Evolutionary conservation across 1,140 invertebrate species (phyloP), one percentile per base, ranked within the genome.

Genomic region (Caenorhabditis elegans): DNA sequence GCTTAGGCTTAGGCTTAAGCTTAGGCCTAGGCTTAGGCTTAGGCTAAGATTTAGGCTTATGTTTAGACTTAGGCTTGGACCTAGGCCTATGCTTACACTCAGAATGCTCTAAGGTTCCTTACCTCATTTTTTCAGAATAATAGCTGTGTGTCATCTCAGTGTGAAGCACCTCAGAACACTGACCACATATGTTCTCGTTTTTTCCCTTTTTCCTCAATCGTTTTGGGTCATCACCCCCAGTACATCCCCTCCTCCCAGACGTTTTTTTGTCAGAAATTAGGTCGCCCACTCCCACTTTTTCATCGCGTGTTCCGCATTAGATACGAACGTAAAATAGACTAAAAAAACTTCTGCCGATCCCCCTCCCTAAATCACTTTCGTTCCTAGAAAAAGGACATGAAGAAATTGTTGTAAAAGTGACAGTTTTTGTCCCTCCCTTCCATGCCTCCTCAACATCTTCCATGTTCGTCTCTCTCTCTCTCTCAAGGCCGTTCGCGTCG

Each of bases 161-260:
- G 17, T 70, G 10, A n/a, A 39, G 8, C 26, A 34, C 6, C 15
- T 34, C 26, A 39, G 39, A 43, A 5, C n/a, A 70, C 60, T 70
- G 60, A 70, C 60, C 31, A 36, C 49, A 24, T 13, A 53, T n/a
- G 49, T 53, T 53, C n/a, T 53, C n/a, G 22, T 53, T 26, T 53
- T 22, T 53, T n/a, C 28, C 31, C 17, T 70, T 70, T 60, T 70
- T 70, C 43, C 43, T 43, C 34, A 39, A 70, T 70, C 60, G 60
- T 70, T 70, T 24, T 70, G 60, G 60, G 60, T 70, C 60, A 70
- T 70, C 60, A 70, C 60, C 34, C 60, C 60, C 60, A 70, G 24
- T 55, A 24, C 60, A 13, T 39, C 60, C 13, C 43, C 34, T 24
- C 55, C 6, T 22, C 13, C 28, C n/a, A 3, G 11, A 2, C 34